Conservation (phyloP, 1,140 invertebrate species). For the Drosophila pallidifrons region DNA sequence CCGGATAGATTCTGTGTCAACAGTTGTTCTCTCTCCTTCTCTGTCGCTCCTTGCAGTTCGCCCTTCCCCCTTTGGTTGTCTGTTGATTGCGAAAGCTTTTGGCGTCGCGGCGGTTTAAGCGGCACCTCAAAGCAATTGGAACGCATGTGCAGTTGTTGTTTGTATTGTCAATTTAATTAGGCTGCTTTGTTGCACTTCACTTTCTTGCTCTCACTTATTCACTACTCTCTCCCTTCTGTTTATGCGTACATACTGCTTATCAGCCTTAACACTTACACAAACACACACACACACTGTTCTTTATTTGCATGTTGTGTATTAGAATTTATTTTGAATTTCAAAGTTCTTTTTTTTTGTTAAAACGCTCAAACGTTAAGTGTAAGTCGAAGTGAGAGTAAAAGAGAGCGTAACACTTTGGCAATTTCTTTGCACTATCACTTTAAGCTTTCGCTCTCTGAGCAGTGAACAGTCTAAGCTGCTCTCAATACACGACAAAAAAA, state of each 20-base stretch:
- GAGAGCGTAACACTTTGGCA: not conserved
- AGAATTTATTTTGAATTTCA: conserved; percentile 37
- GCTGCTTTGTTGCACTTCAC: not conserved
- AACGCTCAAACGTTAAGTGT: not conserved
- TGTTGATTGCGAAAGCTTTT: conserved; percentile 22
- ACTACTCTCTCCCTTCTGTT: not conserved
- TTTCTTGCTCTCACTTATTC: conserved; percentile 13
- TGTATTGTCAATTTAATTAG: not conserved
- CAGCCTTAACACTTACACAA: not conserved
- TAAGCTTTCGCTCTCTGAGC: not conserved
- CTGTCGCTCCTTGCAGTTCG: conserved; percentile 3
- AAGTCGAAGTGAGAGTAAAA: not conserved
- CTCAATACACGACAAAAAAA: not conserved
- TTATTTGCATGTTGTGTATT: not conserved
- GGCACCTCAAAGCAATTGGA: conserved; percentile 41
- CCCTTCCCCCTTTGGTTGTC: conserved; percentile 26
- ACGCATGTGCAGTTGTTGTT: conserved; percentile 60
- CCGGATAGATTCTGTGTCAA: conserved; percentile 24
- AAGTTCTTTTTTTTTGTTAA: not conserved
- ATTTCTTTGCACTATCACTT: conserved; percentile 1
- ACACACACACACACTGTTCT: not conserved
- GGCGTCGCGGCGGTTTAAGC: conserved; percentile 62
- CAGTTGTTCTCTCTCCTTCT: conserved; percentile 43
- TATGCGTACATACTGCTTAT: conserved; percentile 15
- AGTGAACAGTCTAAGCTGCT: not conserved